phyloP scores from a whole-genome alignment of 2,888 invertebrate species.

The Dasysyrphus albostriatus region DNA sequence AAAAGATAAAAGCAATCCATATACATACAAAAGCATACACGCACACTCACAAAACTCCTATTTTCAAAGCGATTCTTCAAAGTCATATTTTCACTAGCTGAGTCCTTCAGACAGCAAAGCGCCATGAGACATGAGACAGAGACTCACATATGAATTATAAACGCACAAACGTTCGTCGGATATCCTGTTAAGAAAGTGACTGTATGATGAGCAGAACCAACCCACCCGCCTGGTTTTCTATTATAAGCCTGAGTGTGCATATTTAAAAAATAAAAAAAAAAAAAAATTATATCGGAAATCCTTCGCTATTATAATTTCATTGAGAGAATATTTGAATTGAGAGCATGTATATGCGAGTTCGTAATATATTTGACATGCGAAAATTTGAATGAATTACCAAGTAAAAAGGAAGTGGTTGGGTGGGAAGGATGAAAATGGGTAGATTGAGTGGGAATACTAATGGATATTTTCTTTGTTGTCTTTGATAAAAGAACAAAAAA shows the following conservation, averaged over 20 bases:
- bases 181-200: conserved; percentile 41
- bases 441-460: not conserved
- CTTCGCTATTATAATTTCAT: conserved; percentile 26
- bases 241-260: conserved; percentile 22
- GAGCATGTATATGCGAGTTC: not conserved
- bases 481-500: conserved; percentile 15
- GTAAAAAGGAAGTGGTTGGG: not conserved
- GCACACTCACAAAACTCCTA: not conserved
- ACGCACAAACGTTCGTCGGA: conserved; percentile 37
- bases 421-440: not conserved
- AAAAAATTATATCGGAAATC: not conserved
- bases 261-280: not conserved
- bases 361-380: conserved; percentile 3
- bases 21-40: not conserved
- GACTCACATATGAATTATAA: conserved; percentile 25
- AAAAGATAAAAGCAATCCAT: not conserved
- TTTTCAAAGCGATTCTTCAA: conserved; percentile 11
- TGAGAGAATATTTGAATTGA: conserved; percentile 11
- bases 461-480: conserved; percentile 30
- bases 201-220: not conserved
- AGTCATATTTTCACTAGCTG: conserved; percentile 17
- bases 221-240: not conserved
- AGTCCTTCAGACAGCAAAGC: conserved; percentile 38
- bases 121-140: conserved; percentile 10
- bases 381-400: not conserved